Conservation (phyloP, 2,113 vertebrate genomes). For the Ochotona curzoniae region DNA sequence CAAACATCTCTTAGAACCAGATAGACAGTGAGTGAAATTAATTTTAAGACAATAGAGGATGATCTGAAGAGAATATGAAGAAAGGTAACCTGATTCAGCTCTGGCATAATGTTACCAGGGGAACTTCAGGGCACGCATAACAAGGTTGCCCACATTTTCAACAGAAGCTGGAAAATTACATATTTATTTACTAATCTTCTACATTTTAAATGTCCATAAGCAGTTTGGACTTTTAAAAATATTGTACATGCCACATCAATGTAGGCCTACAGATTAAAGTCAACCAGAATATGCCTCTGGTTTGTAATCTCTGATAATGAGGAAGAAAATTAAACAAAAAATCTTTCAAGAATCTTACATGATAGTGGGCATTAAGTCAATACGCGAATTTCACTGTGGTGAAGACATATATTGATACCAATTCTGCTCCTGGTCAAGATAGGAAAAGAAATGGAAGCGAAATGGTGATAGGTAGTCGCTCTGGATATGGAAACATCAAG, state of each 20-base stretch:
- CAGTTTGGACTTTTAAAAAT: background rate
- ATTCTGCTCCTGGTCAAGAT: background rate
- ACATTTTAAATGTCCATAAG: background rate
- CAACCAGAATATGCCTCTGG: background rate
- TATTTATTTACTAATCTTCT: background rate
- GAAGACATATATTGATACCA: background rate
- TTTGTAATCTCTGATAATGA: background rate
- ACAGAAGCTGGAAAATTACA: background rate
- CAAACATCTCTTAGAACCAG: background rate
- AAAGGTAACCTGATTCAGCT: background rate
- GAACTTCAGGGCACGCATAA: background rate
- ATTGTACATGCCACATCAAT: background rate
- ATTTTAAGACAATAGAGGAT: background rate
- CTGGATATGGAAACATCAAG: background rate
- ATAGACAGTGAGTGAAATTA: background rate
- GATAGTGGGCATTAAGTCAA: background rate
- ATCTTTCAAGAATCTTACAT: background rate
- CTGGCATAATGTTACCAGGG: background rate
- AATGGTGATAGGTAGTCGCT: background rate
- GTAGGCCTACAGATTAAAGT: background rate
- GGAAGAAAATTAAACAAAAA: background rate
- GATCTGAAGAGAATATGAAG: background rate
- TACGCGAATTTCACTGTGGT: background rate
- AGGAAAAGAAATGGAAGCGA: slow-evolving; percentile 7
- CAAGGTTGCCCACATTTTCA: background rate